Conservation (phyloP, 2,888 invertebrate genomes). For the Helleia helle region DNA sequence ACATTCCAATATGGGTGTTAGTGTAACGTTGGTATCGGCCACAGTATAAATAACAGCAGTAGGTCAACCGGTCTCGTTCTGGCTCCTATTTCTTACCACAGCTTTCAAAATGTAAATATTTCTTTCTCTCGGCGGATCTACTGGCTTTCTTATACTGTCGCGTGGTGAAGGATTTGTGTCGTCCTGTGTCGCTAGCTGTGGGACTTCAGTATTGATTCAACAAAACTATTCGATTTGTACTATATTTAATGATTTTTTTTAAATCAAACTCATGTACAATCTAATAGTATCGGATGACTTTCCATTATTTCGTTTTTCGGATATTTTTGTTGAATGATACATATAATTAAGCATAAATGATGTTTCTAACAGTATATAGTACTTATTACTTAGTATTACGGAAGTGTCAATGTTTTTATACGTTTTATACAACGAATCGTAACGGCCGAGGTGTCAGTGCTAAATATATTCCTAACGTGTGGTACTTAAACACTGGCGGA, state of each 20-base stretch:
- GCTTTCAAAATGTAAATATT: slow-evolving; percentile 14
- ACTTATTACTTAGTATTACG: slow-evolving; percentile 50
- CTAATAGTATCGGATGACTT: background rate
- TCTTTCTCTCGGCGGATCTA: slow-evolving; percentile 15
- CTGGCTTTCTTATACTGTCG: slow-evolving; percentile 22
- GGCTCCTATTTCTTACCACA: slow-evolving; percentile 8
- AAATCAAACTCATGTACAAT: background rate
- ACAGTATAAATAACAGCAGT: slow-evolving; percentile 20
- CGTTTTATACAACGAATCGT: slow-evolving; percentile 28
- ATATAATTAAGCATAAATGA: slow-evolving; percentile 9
- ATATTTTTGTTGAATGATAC: slow-evolving; percentile 1
- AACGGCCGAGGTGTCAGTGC: background rate
- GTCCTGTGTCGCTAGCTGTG: slow-evolving; percentile 9
- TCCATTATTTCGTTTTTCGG: background rate
- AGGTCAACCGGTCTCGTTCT: slow-evolving; percentile 13
- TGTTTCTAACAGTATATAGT: slow-evolving; percentile 29
- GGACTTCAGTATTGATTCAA: background rate
- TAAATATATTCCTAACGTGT: slow-evolving; percentile 10
- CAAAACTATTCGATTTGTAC: background rate
- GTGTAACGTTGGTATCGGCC: slow-evolving; percentile 20
- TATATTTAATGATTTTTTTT: background rate
- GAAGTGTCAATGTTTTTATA: slow-evolving; percentile 57
- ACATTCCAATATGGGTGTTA: slow-evolving; percentile 17
- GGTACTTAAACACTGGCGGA: slow-evolving; percentile 12
- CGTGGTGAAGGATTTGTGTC: slow-evolving; percentile 24